Evolutionary conservation across 2,797 vertebrate species (phyloP), one percentile per base, ranked within the genome.

Genomic region (Calcarius lapponicus): DNA sequence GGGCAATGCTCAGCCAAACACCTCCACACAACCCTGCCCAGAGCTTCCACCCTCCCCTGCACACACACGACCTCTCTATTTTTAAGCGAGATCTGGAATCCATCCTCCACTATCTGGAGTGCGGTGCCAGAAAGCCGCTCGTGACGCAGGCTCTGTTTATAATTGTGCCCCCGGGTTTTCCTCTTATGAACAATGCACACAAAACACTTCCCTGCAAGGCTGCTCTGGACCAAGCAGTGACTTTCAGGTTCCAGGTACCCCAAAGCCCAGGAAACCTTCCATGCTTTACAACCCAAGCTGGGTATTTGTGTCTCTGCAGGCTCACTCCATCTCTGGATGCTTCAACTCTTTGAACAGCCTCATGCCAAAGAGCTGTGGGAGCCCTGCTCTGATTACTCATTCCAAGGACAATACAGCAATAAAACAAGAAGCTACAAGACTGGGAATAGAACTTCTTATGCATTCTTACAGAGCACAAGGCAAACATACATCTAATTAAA

Each of bases 101-200:
- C 72, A 73, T 96, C 84, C 84, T 85, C 71, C 57, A 9, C 94
- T 91, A 76, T 89, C 94, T 87, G 89, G 78, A 92, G 71, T 0
- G 22, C 3, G 7, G 78, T 73, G 92, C 91, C 95, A 95, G 89
- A 82, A 81, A 85, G 89, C 64, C 0, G 3, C 90, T 87, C 0
- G 4, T 92, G 96, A 95, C 53, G 60, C 95, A 87, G 81, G 84
- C 92, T 93, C 64, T 87, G 94, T 62, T 96, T 94, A 79, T 73
- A 94, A 93, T 76, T 45, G 91, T 85, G 89, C 87, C 89, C 92
- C 61, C 2, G 61, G 84, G 92, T 94, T 94, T 92, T 96, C 86
- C 92, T 96, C 94, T 87, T 60, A 80, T 10, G 84, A 95, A 66
- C 91, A 91, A 91, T 54, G 69, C 81, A 91, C 79, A 86, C 53